Conservation (phyloP, 2,113 vertebrate species). For the Hiodon alosoides region DNA sequence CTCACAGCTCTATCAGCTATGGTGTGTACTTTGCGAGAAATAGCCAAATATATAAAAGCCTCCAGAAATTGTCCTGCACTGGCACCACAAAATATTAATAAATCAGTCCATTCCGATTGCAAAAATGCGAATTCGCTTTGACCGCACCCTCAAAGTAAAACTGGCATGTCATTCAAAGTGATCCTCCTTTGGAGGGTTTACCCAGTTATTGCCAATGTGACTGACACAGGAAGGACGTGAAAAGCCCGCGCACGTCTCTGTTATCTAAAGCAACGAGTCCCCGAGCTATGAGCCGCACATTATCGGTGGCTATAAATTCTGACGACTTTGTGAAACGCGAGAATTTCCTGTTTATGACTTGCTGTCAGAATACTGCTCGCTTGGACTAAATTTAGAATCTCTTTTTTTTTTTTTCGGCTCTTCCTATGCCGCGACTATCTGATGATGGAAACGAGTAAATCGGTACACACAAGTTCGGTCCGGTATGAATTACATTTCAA, state of each 20-base stretch:
- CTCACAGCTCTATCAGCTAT: no score
- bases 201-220: background rate
- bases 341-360: conserved; percentile 3
- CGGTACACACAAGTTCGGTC: background rate
- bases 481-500: background rate
- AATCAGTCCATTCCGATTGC: background rate
- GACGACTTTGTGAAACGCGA: background rate
- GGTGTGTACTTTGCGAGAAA: no score
- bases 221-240: background rate
- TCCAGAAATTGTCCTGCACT: no score
- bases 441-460: background rate
- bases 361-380: conserved; percentile 11
- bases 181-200: background rate
- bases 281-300: background rate
- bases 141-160: conserved; percentile 1
- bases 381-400: background rate
- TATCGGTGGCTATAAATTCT: background rate
- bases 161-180: background rate
- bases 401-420: no score
- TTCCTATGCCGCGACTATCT: background rate
- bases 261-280: background rate
- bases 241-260: background rate
- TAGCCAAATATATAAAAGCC: no score
- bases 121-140: background rate
- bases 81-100: background rate